These are phyloP conservation scores for Diplolepis rosae DNA, from an alignment of 2,888 invertebrate genomes.

Conservation along the genomic window DNA sequence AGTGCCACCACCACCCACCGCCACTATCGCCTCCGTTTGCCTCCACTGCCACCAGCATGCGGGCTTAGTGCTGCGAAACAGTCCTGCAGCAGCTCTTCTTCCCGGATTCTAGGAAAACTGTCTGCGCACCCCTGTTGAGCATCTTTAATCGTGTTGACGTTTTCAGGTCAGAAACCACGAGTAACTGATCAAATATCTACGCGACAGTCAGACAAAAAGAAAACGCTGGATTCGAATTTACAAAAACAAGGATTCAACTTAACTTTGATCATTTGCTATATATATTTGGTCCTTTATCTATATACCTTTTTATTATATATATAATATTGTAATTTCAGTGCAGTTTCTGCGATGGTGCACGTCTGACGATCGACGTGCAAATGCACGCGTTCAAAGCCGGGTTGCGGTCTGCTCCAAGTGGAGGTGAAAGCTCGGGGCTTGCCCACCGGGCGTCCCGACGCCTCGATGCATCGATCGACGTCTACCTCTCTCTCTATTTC, in stretches of 20 bases:
- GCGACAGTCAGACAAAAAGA: not conserved
- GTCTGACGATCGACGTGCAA: constrained; percentile 39
- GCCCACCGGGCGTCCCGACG: constrained; percentile 62
- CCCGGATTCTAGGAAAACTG: constrained; percentile 34
- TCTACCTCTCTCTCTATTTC: constrained; percentile 48
- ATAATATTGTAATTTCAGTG: not conserved
- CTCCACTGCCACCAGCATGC: constrained; percentile 32
- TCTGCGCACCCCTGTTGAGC: constrained; percentile 40
- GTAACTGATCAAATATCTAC: constrained; percentile 30
- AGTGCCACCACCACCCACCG: constrained; percentile 44
- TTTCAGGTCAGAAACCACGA: constrained; percentile 47
- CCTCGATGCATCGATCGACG: constrained; percentile 68
- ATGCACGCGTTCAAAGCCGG: constrained; percentile 40
- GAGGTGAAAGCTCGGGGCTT: constrained; percentile 63
- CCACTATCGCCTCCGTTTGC: constrained; percentile 38
- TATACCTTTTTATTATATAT: not conserved
- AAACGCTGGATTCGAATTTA: not conserved
- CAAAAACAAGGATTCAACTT: not conserved
- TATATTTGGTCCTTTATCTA: too few relatives aligned
- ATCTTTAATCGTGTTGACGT: constrained; percentile 41
- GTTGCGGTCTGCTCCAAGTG: constrained; percentile 50
- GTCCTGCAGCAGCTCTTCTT: constrained; percentile 30
- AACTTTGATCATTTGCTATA: too few relatives aligned
- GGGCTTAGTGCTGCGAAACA: constrained; percentile 13
- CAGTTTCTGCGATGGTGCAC: not conserved